phyloP scores from a whole-genome alignment of 2,113 vertebrate genomes.

The Orycteropus afer region DNA sequence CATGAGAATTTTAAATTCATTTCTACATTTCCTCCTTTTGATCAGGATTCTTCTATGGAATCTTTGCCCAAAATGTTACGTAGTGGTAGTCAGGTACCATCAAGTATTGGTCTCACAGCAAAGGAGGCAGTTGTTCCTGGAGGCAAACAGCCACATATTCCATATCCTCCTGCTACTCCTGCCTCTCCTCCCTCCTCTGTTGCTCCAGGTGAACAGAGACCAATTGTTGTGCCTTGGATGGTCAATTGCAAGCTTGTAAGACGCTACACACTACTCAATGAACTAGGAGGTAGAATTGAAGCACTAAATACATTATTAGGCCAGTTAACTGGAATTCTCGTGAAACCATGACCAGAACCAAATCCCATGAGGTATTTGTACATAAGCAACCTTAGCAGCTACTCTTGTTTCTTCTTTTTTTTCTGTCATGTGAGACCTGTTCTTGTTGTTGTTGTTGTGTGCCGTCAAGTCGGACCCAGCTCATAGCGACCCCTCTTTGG shows the following conservation, averaged over 20 bases:
- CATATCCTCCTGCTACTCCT: not conserved
- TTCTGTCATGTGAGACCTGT: too few species aligned
- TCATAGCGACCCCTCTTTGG: too few species aligned
- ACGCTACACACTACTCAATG: not conserved
- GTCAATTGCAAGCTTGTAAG: not conserved
- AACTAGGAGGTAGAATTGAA: not conserved
- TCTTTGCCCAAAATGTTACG: not conserved
- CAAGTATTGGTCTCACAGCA: not conserved
- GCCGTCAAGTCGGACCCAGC: too few species aligned
- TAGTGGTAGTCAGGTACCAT: not conserved
- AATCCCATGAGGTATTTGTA: not conserved
- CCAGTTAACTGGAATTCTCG: not conserved
- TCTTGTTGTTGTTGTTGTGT: too few species aligned
- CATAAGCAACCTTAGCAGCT: not conserved
- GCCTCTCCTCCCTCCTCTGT: not conserved
- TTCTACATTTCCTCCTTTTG: not conserved
- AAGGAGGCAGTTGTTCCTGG: not conserved
- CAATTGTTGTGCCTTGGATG: not conserved
- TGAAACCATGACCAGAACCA: not conserved
- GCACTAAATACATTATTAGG: not conserved
- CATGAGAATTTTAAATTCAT: not conserved
- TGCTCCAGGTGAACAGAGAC: not conserved
- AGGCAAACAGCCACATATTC: not conserved
- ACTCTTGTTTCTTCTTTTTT: too few species aligned
- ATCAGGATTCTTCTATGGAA: not conserved